These are phyloP conservation scores for Pocillopora damicornis DNA, from an alignment of 64 coral and sea anemone genomes.

Conservation along the genomic window DNA sequence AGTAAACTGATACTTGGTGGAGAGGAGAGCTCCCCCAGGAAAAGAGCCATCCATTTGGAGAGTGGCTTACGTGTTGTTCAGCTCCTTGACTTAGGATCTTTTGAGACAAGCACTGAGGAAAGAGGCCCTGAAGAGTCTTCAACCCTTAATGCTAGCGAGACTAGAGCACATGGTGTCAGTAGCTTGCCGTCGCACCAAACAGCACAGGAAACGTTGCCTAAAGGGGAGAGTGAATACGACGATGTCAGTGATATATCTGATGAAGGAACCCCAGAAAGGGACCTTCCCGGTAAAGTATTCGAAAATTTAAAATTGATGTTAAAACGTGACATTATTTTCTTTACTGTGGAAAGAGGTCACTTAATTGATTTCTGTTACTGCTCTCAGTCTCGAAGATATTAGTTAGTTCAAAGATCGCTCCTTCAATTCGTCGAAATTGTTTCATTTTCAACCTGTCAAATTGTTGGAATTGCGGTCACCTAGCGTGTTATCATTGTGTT, in stretches of 20 bases:
- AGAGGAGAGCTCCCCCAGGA: slow-evolving; percentile 18
- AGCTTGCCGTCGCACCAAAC: background rate
- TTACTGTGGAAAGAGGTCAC: no score
- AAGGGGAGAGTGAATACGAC: background rate
- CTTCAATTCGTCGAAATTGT: no score
- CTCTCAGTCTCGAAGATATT: no score
- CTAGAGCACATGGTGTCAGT: background rate
- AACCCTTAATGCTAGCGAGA: background rate
- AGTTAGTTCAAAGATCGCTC: no score
- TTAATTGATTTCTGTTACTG: no score
- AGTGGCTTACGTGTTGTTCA: slow-evolving; percentile 26
- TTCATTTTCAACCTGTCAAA: no score
- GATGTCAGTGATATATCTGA: slow-evolving; percentile 22
- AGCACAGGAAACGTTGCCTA: background rate
- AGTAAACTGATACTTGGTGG: slow-evolving; percentile 16
- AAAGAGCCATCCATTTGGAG: background rate
- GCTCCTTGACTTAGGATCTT: background rate
- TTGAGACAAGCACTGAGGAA: background rate
- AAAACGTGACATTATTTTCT: background rate
- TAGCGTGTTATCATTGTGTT: no score
- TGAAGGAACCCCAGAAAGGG: slow-evolving; percentile 23
- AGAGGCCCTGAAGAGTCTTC: background rate
- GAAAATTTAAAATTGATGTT: background rate
- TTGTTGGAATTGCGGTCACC: no score
- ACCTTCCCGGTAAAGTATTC: slow-evolving; percentile 7